Evolutionary conservation across 2,797 vertebrate genomes (phyloP).

Genomic region (Peromyscus melanophrys): DNA sequence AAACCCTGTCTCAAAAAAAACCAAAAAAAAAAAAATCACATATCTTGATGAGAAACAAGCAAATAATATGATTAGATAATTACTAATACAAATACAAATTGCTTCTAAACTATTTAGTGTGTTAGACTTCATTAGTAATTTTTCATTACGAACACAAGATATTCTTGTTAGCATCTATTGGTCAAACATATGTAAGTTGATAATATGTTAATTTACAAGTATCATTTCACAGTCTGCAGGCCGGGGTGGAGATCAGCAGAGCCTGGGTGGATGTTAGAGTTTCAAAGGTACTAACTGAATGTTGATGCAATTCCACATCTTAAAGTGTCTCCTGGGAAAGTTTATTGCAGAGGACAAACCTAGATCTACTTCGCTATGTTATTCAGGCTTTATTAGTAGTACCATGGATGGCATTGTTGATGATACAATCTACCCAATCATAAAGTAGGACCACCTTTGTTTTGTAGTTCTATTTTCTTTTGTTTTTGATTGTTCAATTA

Average conservation of each 20-base stretch:
- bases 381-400: no score
- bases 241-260: neutral
- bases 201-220: neutral
- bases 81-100: neutral
- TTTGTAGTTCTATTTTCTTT: neutral
- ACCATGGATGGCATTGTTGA: neutral
- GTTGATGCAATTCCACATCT: neutral
- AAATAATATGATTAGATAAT: neutral
- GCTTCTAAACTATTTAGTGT: neutral
- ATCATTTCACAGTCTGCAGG: neutral
- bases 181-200: neutral
- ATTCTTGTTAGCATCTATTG: neutral
- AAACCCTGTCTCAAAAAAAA: no score
- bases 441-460: neutral
- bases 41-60: neutral
- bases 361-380: neutral
- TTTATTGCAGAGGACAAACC: neutral
- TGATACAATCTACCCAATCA: no score
- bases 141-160: neutral
- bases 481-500: neutral
- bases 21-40: no score
- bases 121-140: no score
- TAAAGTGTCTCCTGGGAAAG: neutral
- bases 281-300: neutral
- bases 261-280: neutral